Base-by-base conservation (phyloP, 2,888 invertebrate genomes). In the Cecidostiba fungosa region DNA sequence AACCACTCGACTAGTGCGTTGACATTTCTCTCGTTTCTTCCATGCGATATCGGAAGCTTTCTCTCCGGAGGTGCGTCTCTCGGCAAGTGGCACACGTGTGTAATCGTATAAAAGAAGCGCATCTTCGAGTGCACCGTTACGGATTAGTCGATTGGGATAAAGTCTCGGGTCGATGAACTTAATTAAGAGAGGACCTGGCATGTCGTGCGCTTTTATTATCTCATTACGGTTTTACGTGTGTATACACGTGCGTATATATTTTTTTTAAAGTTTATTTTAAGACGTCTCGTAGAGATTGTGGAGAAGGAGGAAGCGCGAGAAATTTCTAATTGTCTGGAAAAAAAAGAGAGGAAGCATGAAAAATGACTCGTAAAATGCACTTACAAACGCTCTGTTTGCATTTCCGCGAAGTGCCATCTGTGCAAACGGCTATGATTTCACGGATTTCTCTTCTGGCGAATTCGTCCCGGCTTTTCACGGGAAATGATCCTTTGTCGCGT, bases 41-140 rank as follows among this genome's bases (percentile, higher is more conserved):
- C 26, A n/a, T 29, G 29, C 47, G 76, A 69, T 72, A 82, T 79
- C 73, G 77, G 59, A 23, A 59, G 23, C 73, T 85, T 84, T 81
- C 85, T 73, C 82, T 86, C 84, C 87, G 86, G 80, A 87, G 84
- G 86, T 83, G 66, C n/a, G 66, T 66, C 66, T 66, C 66, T 1
- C 59, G 4, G 29, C 54, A 66, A 66, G 66, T 66, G 29, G 66
- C 66, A 66, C 66, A 29, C 66, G 29, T 14, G 66, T 59, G n/a
- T 59, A 59, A 26, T 66, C 26, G 26, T 66, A 23, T 14, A 66
- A n/a, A 66, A 66, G 29, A 26, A 14, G 29, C 66, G 66, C 66
- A 66, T 66, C 66, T 66, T 29, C 29, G 23, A 72, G n/a, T 59
- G 54, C 26, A 26, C 32, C 66, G 62, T 23, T 47, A 79, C 72